Percentiles rank a stretch among this genome's conserved stretches.
These are phyloP conservation scores for Amphipyra berbera DNA, from an alignment of 2,888 invertebrate species.

Conservation along the genomic window DNA sequence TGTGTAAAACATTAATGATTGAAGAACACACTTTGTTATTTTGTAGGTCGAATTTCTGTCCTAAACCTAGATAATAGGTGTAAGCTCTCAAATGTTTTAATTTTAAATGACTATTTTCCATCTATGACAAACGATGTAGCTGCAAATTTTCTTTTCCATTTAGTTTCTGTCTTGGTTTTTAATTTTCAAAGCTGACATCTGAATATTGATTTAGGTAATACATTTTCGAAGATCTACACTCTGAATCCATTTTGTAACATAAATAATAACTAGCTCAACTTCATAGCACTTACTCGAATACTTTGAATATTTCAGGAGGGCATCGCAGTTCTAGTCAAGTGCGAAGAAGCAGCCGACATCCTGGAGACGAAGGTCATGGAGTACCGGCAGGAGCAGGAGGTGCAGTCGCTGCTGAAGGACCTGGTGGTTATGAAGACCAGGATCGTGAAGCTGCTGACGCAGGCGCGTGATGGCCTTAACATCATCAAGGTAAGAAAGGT, in stretches of 20 bases:
- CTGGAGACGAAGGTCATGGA: constrained; percentile 91
- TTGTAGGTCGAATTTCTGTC: constrained; percentile 9
- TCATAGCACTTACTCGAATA: background rate
- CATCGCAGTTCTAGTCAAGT: constrained; percentile 91
- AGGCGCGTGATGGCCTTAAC: constrained; percentile 92
- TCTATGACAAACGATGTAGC: too few species aligned
- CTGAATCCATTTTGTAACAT: background rate
- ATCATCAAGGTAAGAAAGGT: constrained; percentile 89
- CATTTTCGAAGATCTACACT: too few species aligned
- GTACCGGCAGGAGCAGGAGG: constrained; percentile 92
- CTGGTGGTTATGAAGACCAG: constrained; percentile 91
- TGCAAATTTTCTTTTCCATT: too few species aligned
- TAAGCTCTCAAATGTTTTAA: background rate
- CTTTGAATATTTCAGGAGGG: constrained; percentile 90
- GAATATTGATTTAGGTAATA: too few species aligned
- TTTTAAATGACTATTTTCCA: too few species aligned
- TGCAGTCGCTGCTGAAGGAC: constrained; percentile 88
- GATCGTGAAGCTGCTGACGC: constrained; percentile 91
- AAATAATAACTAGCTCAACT: too few species aligned
- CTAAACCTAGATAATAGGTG: background rate
- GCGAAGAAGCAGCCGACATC: constrained; percentile 91
- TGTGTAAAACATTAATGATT: constrained; percentile 23
- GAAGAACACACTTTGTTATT: constrained; percentile 17
- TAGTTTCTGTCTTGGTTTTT: too few species aligned
- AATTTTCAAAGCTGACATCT: too few species aligned